Evolutionary conservation across 1,140 invertebrate genomes (phyloP).

Genomic region (Whitmania pigra): DNA sequence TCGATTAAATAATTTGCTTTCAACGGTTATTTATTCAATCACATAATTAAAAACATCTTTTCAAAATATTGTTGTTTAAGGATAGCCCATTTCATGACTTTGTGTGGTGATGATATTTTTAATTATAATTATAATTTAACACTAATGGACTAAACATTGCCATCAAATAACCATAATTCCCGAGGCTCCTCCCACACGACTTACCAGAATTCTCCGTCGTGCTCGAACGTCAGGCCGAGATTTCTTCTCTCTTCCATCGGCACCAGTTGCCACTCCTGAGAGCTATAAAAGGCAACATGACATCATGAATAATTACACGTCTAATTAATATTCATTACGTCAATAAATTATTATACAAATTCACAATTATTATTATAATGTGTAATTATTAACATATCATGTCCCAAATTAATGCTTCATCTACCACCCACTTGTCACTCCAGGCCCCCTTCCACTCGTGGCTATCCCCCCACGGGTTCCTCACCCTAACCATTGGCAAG

Average conservation of each 20-base stretch:
- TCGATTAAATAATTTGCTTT: background rate
- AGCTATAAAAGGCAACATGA: slow-evolving; percentile 15
- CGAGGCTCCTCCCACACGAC: background rate
- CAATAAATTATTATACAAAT: too few relatives aligned
- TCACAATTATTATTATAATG: too few relatives aligned
- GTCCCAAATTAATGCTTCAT: too few relatives aligned
- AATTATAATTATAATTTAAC: background rate
- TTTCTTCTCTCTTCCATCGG: slow-evolving; percentile 74
- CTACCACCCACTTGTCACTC: slow-evolving; percentile 35
- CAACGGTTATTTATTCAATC: too few relatives aligned
- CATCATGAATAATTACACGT: background rate
- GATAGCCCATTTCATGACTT: too few relatives aligned
- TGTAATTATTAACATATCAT: too few relatives aligned
- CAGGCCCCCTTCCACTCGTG: slow-evolving; percentile 84
- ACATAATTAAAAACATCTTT: too few relatives aligned
- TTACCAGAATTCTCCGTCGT: slow-evolving; percentile 92
- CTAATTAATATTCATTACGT: too few relatives aligned
- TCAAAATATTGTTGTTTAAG: too few relatives aligned
- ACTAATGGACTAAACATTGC: background rate
- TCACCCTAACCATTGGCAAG: slow-evolving; percentile 64
- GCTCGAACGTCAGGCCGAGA: slow-evolving; percentile 78
- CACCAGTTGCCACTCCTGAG: slow-evolving; percentile 78
- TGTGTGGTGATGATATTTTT: background rate
- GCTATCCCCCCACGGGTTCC: slow-evolving; percentile 92
- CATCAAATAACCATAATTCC: background rate